Percentiles rank a stretch among this genome's conserved stretches.
Evolutionary conservation across 2,113 vertebrate genomes (phyloP).

Genomic region (Centropristis striata): DNA sequence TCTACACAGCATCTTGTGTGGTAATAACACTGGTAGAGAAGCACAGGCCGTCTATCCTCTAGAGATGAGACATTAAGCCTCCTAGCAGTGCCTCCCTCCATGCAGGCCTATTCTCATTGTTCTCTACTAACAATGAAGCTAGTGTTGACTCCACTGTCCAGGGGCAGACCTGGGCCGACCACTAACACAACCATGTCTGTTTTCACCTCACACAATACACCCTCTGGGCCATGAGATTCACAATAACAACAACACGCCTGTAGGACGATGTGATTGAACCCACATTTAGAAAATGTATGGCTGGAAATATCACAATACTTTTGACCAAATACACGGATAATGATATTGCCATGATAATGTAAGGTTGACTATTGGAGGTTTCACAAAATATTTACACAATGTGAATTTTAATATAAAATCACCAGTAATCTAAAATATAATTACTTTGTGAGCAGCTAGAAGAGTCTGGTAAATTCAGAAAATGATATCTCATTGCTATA

Average conservation of each 20-base stretch:
- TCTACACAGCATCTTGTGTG: constrained; percentile 18
- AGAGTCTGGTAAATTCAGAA: no score
- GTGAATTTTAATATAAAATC: no score
- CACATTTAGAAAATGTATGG: neutral
- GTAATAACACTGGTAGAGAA: constrained; percentile 32
- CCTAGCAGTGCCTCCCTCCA: constrained; percentile 59
- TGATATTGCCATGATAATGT: no score
- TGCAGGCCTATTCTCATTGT: constrained; percentile 69
- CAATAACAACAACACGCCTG: constrained; percentile 20
- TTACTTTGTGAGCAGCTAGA: no score
- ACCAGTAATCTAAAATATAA: no score
- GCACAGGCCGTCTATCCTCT: neutral
- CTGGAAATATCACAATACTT: neutral
- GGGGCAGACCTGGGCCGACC: constrained; percentile 37
- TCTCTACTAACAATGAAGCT: constrained; percentile 69
- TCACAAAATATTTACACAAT: no score
- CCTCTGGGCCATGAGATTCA: constrained; percentile 14
- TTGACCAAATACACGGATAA: no score
- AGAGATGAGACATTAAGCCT: constrained; percentile 40
- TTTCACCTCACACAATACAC: constrained; percentile 31
- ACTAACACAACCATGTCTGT: constrained; percentile 49
- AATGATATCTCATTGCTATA: no score
- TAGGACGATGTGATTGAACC: neutral
- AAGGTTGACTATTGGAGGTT: no score
- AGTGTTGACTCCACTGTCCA: constrained; percentile 68